Conservation (phyloP, 2,888 invertebrate genomes). For the Lampropteryx suffumata region DNA sequence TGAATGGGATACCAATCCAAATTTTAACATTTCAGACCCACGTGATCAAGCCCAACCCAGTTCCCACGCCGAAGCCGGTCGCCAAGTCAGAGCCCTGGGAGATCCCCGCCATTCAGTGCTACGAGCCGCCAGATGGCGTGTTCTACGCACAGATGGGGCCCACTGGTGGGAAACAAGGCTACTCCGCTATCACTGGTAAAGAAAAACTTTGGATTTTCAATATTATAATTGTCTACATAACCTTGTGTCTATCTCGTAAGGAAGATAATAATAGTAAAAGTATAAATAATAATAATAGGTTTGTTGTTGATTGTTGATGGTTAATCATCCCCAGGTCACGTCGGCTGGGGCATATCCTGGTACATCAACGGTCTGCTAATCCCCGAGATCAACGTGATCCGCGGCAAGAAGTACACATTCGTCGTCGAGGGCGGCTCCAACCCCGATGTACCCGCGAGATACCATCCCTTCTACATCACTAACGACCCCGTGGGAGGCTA, state of each 20-base stretch:
- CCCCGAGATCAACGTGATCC: constrained; percentile 94
- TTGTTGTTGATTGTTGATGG: too few relatives aligned
- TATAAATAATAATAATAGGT: too few relatives aligned
- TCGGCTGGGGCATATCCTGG: constrained; percentile 97
- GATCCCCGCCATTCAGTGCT: constrained; percentile 94
- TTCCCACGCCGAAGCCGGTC: constrained; percentile 85
- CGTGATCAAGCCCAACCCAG: constrained; percentile 60
- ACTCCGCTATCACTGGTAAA: constrained; percentile 93
- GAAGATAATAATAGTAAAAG: too few relatives aligned
- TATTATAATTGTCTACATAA: too few relatives aligned
- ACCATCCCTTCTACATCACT: constrained; percentile 97
- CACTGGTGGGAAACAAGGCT: constrained; percentile 94
- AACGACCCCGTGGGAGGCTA: constrained; percentile 96
- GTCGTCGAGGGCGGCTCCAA: constrained; percentile 93
- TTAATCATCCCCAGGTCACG: constrained; percentile 85
- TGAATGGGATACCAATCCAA: too few relatives aligned
- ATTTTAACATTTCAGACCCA: not conserved
- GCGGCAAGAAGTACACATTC: constrained; percentile 94
- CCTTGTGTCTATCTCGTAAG: too few relatives aligned
- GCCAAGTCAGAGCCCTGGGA: constrained; percentile 87
- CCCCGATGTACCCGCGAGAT: constrained; percentile 89
- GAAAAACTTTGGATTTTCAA: not conserved
- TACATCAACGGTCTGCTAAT: constrained; percentile 96
- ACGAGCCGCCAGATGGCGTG: constrained; percentile 95
- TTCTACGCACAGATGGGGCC: constrained; percentile 97